phyloP scores from a whole-genome alignment of 2,797 vertebrate species.

The Phataginus tetradactyla region DNA sequence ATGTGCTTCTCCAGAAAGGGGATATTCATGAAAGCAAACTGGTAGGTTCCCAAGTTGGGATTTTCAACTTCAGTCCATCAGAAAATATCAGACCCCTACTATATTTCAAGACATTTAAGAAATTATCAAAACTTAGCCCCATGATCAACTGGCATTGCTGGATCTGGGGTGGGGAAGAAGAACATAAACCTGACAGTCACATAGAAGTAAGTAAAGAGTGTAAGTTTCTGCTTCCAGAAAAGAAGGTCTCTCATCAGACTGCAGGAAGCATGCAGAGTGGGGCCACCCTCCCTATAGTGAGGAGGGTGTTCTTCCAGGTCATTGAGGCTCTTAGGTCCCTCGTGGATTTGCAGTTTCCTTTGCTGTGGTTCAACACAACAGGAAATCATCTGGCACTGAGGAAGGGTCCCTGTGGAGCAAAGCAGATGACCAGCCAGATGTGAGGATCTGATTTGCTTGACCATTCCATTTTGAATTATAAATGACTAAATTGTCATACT shows the following conservation, averaged over 20 bases:
- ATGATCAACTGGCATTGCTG: not conserved
- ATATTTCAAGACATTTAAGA: not conserved
- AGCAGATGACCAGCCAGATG: not conserved
- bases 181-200: not conserved
- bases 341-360: not conserved
- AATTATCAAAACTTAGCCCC: not conserved
- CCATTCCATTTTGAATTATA: not conserved
- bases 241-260: not conserved
- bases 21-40: not conserved
- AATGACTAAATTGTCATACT: not conserved
- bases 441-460: constrained; percentile 23
- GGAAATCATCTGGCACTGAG: not conserved
- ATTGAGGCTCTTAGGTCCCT: not conserved
- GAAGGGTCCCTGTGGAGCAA: not conserved
- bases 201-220: not conserved
- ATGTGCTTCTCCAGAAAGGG: not conserved
- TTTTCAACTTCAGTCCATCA: constrained; percentile 33
- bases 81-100: constrained; percentile 25
- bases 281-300: not conserved
- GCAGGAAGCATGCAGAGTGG: not conserved
- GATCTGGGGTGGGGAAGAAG: not conserved
- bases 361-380: not conserved
- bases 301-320: not conserved
- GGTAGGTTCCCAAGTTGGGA: not conserved
- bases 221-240: constrained; percentile 8